A percentile compares a stretch with the other conserved stretches of the same genome.
Evolutionary conservation across 2,888 invertebrate species (phyloP).

Genomic region (Leistus spinibarbis): DNA sequence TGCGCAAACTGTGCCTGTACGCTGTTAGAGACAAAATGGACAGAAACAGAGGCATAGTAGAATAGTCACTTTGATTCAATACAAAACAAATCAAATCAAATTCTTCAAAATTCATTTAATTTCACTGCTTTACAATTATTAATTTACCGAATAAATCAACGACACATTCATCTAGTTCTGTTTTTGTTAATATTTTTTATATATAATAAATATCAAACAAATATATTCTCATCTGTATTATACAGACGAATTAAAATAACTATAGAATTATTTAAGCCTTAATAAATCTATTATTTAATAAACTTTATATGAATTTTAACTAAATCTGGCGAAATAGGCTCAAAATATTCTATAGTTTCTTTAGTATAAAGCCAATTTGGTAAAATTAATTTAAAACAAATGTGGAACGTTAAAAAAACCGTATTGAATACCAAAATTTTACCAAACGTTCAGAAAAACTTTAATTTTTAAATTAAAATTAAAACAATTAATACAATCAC

Average conservation of each 20-base stretch:
- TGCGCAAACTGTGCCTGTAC: constrained; percentile 60
- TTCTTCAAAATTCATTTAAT: background rate
- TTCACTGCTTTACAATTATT: background rate
- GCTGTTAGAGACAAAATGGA: constrained; percentile 60
- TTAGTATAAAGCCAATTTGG: constrained; percentile 19
- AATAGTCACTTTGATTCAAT: constrained; percentile 28
- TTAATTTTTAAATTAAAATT: background rate
- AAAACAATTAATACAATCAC: constrained; percentile 13
- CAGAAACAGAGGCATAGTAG: constrained; percentile 49
- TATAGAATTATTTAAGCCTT: constrained; percentile 21
- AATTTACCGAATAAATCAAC: background rate
- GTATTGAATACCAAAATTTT: background rate
- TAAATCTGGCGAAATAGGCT: no score
- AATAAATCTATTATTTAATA: background rate
- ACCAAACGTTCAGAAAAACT: constrained; percentile 23
- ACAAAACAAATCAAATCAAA: constrained; percentile 28
- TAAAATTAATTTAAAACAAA: constrained; percentile 9
- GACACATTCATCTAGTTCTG: constrained; percentile 33
- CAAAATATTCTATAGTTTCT: constrained; percentile 29
- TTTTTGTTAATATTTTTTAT: constrained; percentile 19
- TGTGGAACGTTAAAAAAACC: background rate
- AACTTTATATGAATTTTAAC: background rate
- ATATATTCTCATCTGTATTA: constrained; percentile 24
- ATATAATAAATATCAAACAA: constrained; percentile 10
- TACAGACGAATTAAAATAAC: constrained; percentile 17